Conservation (phyloP, 2,888 invertebrate genomes). For the Eretmocerus hayati region DNA sequence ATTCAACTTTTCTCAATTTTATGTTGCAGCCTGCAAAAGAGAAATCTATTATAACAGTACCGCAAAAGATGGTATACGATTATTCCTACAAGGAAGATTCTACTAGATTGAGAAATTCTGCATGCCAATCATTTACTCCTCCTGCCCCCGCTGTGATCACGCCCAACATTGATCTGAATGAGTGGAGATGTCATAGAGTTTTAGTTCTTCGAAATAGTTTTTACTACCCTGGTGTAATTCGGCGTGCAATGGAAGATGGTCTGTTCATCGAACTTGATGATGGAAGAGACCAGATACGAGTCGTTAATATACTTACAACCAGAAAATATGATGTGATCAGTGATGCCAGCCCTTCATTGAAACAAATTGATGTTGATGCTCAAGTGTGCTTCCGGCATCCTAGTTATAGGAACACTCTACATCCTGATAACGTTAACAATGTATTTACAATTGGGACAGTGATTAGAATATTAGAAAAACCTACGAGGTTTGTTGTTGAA, state of each 20-base stretch:
- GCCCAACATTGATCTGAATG: constrained; percentile 62
- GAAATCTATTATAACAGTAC: no score
- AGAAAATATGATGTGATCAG: constrained; percentile 84
- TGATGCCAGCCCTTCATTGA: constrained; percentile 83
- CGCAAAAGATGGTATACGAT: background rate
- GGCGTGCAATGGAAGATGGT: constrained; percentile 61
- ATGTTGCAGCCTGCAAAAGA: no score
- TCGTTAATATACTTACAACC: constrained; percentile 69
- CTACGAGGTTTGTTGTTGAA: constrained; percentile 64
- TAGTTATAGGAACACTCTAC: constrained; percentile 52
- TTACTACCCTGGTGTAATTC: constrained; percentile 84
- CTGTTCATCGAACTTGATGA: constrained; percentile 79
- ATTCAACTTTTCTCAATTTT: no score
- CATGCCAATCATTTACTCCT: no score
- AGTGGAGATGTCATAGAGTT: constrained; percentile 90
- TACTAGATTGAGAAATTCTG: background rate
- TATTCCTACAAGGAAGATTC: background rate
- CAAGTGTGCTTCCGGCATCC: constrained; percentile 67
- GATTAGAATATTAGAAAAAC: constrained; percentile 59
- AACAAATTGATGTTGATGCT: constrained; percentile 71
- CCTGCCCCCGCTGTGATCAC: no score
- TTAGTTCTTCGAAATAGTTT: constrained; percentile 74
- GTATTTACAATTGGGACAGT: constrained; percentile 84
- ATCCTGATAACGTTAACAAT: constrained; percentile 54
- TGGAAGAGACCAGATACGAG: constrained; percentile 63